A percentile compares a stretch with the other conserved stretches of the same genome.
These are phyloP conservation scores for Uria lomvia DNA, from an alignment of 2,113 vertebrate genomes.

Conservation along the genomic window DNA sequence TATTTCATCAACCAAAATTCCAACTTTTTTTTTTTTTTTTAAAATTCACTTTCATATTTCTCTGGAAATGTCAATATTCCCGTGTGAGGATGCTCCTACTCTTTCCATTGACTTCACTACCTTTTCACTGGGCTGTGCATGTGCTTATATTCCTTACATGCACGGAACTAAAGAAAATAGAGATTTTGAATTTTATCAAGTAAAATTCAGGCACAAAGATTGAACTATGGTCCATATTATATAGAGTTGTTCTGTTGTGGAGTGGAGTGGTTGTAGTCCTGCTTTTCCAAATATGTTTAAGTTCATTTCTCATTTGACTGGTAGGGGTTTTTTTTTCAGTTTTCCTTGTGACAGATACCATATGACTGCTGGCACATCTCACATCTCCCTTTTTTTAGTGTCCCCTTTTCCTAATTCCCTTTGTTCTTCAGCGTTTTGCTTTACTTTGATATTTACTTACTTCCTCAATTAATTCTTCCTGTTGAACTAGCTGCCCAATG, in stretches of 20 bases:
- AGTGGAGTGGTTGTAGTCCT: neutral
- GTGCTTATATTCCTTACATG: neutral
- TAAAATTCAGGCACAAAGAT: neutral
- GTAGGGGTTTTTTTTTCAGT: neutral
- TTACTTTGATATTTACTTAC: neutral
- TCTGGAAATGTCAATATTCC: neutral
- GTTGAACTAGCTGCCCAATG: neutral
- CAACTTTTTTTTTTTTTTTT: neutral
- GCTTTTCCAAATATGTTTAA: neutral
- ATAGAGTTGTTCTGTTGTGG: neutral
- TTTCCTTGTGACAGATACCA: neutral
- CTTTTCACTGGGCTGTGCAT: neutral
- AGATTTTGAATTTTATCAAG: neutral
- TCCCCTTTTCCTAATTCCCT: neutral
- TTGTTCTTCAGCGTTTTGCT: neutral
- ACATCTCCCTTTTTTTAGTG: neutral
- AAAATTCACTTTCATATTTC: neutral
- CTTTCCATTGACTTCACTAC: neutral
- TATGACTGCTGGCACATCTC: neutral
- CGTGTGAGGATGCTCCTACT: neutral
- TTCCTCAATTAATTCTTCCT: neutral
- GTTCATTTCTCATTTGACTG: neutral
- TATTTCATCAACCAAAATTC: neutral
- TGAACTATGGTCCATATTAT: neutral
- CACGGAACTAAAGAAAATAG: neutral